A percentile compares a stretch with the other conserved stretches of the same genome.
These are phyloP conservation scores for Helobdella robusta DNA, from an alignment of 2,888 invertebrate genomes.

Conservation along the genomic window DNA sequence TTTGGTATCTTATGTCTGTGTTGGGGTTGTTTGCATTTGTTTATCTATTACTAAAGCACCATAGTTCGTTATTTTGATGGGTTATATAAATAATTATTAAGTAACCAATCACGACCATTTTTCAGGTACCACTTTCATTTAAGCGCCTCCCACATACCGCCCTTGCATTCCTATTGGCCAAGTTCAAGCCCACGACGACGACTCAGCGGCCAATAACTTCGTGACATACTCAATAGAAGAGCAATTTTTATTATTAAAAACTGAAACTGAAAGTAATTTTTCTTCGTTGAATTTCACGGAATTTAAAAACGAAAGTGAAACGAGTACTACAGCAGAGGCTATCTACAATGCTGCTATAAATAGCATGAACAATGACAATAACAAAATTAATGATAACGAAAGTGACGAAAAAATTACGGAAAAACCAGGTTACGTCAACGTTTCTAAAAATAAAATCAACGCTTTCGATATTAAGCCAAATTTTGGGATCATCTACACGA, in stretches of 20 bases:
- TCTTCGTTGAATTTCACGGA: neutral
- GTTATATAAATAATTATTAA: too few relatives aligned
- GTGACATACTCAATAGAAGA: constrained; percentile 4
- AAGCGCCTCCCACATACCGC: neutral
- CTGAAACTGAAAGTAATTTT: neutral
- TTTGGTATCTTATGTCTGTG: too few relatives aligned
- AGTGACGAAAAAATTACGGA: neutral
- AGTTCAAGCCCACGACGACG: constrained; percentile 13
- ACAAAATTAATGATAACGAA: neutral
- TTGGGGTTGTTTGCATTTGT: too few relatives aligned
- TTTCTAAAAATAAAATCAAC: neutral
- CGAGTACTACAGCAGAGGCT: too few relatives aligned
- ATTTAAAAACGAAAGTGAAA: neutral
- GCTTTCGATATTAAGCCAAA: constrained; percentile 9
- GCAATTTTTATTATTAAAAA: neutral
- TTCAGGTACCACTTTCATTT: constrained; percentile 13
- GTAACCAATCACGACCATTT: too few relatives aligned
- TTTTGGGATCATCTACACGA: constrained; percentile 12
- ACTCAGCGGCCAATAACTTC: neutral
- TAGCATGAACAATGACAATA: neutral
- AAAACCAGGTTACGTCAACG: neutral
- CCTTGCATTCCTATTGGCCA: constrained; percentile 15
- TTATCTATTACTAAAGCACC: too few relatives aligned
- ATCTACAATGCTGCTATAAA: neutral
- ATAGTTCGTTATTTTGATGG: too few relatives aligned